Conservation (phyloP, 1,140 invertebrate genomes). For the Cydia fagiglandana region DNA sequence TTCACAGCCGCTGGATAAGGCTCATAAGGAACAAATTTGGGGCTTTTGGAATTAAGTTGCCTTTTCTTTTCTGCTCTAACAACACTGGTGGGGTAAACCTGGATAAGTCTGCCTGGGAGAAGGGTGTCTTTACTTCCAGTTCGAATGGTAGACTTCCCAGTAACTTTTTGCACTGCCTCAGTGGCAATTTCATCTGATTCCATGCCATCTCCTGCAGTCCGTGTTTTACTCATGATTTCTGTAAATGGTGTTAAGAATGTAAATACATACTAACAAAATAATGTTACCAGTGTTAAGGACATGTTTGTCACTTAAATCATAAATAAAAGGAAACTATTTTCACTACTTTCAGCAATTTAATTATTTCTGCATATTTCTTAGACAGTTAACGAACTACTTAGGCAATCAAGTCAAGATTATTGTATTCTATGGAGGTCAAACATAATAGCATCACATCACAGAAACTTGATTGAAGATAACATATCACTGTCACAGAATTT, state of each 20-base stretch:
- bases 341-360: too few species aligned
- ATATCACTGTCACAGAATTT: too few species aligned
- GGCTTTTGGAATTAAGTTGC: constrained; percentile 81
- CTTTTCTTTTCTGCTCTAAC: constrained; percentile 57
- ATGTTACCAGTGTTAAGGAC: constrained; percentile 13
- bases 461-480: too few species aligned
- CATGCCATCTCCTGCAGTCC: constrained; percentile 82
- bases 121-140: constrained; percentile 47
- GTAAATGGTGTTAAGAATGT: constrained; percentile 36
- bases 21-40: constrained; percentile 93
- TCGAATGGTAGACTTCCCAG: constrained; percentile 36
- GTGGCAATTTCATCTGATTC: constrained; percentile 65
- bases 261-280: background rate
- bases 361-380: too few species aligned
- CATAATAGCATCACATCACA: too few species aligned
- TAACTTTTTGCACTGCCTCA: constrained; percentile 45
- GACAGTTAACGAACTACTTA: background rate
- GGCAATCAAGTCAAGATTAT: background rate
- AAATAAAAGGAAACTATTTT: background rate
- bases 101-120: constrained; percentile 54
- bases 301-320: background rate
- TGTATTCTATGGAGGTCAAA: too few species aligned
- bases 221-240: constrained; percentile 68
- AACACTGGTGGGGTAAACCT: constrained; percentile 63
- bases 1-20: constrained; percentile 92